Evolutionary conservation across 2,797 vertebrate species (phyloP).

Genomic region (Typhlichthys subterraneus): DNA sequence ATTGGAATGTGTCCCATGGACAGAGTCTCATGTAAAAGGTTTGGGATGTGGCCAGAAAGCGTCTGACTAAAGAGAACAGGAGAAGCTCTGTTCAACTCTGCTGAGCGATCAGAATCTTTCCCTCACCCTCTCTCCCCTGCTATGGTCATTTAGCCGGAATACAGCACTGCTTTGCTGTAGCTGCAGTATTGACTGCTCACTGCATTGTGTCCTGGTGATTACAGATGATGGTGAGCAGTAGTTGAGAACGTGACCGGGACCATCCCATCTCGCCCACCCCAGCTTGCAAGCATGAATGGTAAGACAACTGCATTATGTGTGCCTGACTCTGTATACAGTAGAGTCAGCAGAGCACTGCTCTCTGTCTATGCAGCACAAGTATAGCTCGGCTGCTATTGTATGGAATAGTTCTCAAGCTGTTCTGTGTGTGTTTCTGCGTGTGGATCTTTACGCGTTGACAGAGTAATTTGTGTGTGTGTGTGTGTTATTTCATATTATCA

Average conservation of each 20-base stretch:
- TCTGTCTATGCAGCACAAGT: background rate
- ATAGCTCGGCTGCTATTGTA: too few relatives aligned
- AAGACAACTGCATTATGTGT: constrained; percentile 43
- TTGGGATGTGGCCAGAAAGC: constrained; percentile 54
- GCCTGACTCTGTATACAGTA: constrained; percentile 4
- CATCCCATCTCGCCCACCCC: constrained; percentile 39
- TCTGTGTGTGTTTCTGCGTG: constrained; percentile 3
- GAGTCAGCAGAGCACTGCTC: background rate
- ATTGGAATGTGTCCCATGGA: constrained; percentile 49
- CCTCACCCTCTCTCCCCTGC: constrained; percentile 18
- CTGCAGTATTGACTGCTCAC: constrained; percentile 63
- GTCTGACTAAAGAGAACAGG: constrained; percentile 60
- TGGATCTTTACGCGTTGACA: constrained; percentile 21
- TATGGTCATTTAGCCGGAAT: constrained; percentile 24
- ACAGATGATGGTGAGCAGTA: constrained; percentile 64
- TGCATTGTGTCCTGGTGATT: constrained; percentile 63
- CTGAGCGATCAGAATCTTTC: constrained; percentile 65
- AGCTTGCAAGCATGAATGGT: constrained; percentile 73
- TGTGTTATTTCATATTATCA: constrained; percentile 46
- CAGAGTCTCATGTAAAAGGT: constrained; percentile 40
- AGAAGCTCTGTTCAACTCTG: constrained; percentile 70
- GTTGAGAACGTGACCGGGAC: constrained; percentile 62
- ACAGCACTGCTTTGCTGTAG: constrained; percentile 44
- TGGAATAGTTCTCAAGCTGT: background rate
- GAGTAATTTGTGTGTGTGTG: constrained; percentile 62